Conservation (phyloP, 2,113 vertebrate genomes). For the Dinomys branickii region DNA sequence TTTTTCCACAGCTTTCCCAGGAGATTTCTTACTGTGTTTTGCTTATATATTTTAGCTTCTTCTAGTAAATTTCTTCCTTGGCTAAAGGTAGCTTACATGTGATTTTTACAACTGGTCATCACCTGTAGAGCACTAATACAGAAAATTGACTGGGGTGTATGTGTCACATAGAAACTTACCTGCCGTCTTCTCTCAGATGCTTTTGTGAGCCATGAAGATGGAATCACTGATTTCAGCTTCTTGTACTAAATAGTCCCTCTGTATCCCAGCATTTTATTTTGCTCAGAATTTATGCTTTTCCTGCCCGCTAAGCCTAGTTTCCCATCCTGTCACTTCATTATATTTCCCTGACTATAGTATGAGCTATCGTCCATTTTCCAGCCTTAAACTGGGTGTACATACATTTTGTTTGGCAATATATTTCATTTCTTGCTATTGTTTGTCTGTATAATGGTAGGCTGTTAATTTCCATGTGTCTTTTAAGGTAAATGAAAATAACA, state of each 20-base stretch:
- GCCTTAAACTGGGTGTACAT: not conserved
- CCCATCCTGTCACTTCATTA: not conserved
- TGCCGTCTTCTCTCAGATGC: not conserved
- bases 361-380: slow-evolving; percentile 21
- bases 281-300: not conserved
- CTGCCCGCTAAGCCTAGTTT: not conserved
- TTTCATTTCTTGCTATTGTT: slow-evolving; percentile 38
- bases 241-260: not conserved
- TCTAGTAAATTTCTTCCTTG: not conserved
- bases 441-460: slow-evolving; percentile 30
- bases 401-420: slow-evolving; percentile 29
- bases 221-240: not conserved
- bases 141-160: not conserved
- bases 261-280: not conserved
- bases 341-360: not conserved
- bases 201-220: not conserved
- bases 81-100: not conserved
- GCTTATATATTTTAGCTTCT: not conserved
- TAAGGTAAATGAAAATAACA: slow-evolving; percentile 49
- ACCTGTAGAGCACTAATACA: not conserved
- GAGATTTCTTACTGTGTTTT: not conserved
- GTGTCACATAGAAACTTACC: not conserved
- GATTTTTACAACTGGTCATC: not conserved
- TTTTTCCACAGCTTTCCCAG: not conserved
- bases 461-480: slow-evolving; percentile 49